phyloP scores from a whole-genome alignment of 2,888 invertebrate genomes.

The Limulus polyphemus region DNA sequence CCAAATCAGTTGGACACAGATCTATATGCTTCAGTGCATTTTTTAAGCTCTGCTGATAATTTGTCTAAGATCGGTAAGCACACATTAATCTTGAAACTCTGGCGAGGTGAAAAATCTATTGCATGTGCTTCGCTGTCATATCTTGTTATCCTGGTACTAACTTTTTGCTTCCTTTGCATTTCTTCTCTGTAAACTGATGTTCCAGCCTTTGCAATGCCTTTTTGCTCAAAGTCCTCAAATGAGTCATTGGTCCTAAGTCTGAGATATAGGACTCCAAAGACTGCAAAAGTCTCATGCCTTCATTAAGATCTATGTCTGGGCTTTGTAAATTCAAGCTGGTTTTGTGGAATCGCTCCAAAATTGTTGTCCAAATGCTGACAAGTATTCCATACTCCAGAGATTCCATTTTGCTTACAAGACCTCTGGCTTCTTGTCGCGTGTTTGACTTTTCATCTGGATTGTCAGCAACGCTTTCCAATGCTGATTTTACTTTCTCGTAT shows the following conservation, averaged over 20 bases:
- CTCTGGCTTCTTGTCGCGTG: not conserved
- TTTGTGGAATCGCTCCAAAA: not conserved
- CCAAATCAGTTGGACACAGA: not conserved
- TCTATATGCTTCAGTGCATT: not conserved
- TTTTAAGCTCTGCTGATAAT: not conserved
- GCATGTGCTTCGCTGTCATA: not conserved
- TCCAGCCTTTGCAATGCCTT: not conserved
- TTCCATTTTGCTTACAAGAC: not conserved
- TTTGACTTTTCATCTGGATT: not conserved
- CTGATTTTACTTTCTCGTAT: not conserved
- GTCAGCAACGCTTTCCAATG: not conserved
- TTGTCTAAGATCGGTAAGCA: not conserved
- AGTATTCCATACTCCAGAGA: not conserved
- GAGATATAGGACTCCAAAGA: not conserved
- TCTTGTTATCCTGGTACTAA: not conserved
- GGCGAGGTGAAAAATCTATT: not conserved
- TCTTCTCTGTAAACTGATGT: not conserved
- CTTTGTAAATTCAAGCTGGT: slow-evolving; percentile 1
- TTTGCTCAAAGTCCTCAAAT: not conserved
- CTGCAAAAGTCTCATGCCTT: not conserved
- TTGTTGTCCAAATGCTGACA: not conserved
- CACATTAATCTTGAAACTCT: not conserved
- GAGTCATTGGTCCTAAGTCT: not conserved
- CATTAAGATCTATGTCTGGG: not conserved
- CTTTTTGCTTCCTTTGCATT: not conserved